Evolutionary conservation across 2,888 invertebrate genomes (phyloP).

Genomic region (Stegophylla sp.): DNA sequence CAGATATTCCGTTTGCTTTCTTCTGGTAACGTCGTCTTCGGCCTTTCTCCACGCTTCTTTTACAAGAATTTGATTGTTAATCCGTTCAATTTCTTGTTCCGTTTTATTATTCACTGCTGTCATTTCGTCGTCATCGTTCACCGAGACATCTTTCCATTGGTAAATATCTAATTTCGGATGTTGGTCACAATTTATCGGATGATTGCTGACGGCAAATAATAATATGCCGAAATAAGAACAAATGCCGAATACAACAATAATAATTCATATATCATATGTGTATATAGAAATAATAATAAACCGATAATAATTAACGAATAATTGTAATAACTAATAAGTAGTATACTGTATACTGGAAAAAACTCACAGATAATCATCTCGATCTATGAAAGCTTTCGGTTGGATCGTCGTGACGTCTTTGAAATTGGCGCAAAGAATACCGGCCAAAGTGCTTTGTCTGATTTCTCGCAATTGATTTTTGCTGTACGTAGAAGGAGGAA

Average conservation of each 20-base stretch:
- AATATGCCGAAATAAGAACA: too few relatives aligned
- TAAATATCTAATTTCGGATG: conserved; percentile 73
- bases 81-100: conserved; percentile 66
- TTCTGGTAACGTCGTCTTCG: conserved; percentile 76
- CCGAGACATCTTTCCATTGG: conserved; percentile 73
- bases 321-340: too few relatives aligned
- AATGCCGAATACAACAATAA: too few relatives aligned
- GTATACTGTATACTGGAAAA: too few relatives aligned
- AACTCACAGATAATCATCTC: conserved; percentile 53
- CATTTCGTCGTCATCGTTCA: conserved; percentile 63
- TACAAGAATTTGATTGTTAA: conserved; percentile 75
- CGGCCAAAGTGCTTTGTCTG: conserved; percentile 51
- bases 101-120: conserved; percentile 16
- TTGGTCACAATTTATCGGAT: conserved; percentile 77
- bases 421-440: conserved; percentile 42
- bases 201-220: conserved; percentile 68
- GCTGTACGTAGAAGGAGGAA: conserved; percentile 83
- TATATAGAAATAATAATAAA: too few relatives aligned
- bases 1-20: conserved; percentile 81
- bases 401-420: conserved; percentile 44
- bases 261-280: too few relatives aligned
- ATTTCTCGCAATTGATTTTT: conserved; percentile 64
- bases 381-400: conserved; percentile 50
- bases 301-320: too few relatives aligned
- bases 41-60: conserved; percentile 80